These are phyloP conservation scores for Thalpophila matura DNA, from an alignment of 2,888 invertebrate species.

Conservation along the genomic window DNA sequence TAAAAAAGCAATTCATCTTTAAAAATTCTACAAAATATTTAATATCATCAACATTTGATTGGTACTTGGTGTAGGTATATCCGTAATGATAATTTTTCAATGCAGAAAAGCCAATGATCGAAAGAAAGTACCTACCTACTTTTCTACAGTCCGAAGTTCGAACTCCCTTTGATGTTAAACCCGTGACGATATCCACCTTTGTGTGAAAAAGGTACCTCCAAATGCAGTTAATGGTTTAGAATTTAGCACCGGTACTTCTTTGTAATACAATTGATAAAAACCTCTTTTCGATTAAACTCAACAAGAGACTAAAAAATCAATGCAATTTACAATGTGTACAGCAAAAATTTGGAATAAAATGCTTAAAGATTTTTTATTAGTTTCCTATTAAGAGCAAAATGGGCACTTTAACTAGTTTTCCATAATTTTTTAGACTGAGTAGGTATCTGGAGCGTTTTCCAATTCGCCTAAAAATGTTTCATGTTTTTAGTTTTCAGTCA, in stretches of 20 bases:
- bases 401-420: slow-evolving; percentile 9
- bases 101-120: slow-evolving; percentile 1
- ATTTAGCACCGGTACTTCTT: slow-evolving; percentile 13
- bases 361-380: slow-evolving; percentile 8
- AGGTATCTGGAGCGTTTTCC: neutral
- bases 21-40: too few relatives aligned
- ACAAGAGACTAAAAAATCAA: slow-evolving; percentile 32
- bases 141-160: neutral
- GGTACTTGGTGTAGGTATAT: neutral
- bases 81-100: slow-evolving; percentile 7
- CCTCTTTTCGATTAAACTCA: slow-evolving; percentile 39
- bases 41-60: too few relatives aligned
- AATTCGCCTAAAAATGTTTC: neutral
- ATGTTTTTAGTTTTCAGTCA: neutral
- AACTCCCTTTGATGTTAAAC: slow-evolving; percentile 22
- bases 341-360: slow-evolving; percentile 13
- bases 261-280: slow-evolving; percentile 43
- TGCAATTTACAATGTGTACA: slow-evolving; percentile 6
- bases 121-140: slow-evolving; percentile 3
- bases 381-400: slow-evolving; percentile 34
- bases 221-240: slow-evolving; percentile 10
- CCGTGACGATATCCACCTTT: slow-evolving; percentile 35
- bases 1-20: too few relatives aligned
- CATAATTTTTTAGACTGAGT: slow-evolving; percentile 16
- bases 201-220: slow-evolving; percentile 13